Percentiles rank a stretch among this genome's conserved stretches.
Evolutionary conservation across 1,140 invertebrate genomes (phyloP).

Genomic region (Agrilus planipennis): DNA sequence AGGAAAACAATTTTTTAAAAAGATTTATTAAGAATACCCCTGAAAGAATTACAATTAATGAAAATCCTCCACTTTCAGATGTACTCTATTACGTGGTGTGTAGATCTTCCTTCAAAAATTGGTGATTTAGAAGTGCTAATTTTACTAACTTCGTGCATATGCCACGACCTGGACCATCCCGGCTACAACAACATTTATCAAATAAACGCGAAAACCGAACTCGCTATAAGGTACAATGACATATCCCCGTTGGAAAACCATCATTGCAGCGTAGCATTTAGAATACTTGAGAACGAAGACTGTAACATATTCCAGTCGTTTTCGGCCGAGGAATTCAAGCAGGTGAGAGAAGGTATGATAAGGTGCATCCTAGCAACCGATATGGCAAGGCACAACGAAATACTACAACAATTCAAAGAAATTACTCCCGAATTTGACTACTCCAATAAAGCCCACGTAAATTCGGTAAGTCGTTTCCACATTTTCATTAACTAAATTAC

Average conservation of each 20-base stretch:
- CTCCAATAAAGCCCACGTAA: constrained; percentile 60
- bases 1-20: too few species aligned
- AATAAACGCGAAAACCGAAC: constrained; percentile 75
- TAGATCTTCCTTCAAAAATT: constrained; percentile 55
- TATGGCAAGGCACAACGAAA: constrained; percentile 82
- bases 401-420: constrained; percentile 64
- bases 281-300: constrained; percentile 61
- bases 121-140: constrained; percentile 66
- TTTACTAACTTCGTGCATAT: constrained; percentile 71
- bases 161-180: constrained; percentile 86
- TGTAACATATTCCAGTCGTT: constrained; percentile 69
- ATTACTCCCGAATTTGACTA: constrained; percentile 61
- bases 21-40: too few species aligned
- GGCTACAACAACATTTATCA: constrained; percentile 85
- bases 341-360: constrained; percentile 66
- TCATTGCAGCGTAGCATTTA: constrained; percentile 78
- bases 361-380: constrained; percentile 76
- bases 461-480: constrained; percentile 50
- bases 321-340: constrained; percentile 47
- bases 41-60: too few species aligned
- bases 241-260: constrained; percentile 83
- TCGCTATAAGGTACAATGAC: constrained; percentile 79
- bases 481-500: neutral
- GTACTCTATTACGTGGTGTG: constrained; percentile 73
- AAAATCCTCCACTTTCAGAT: too few species aligned